These are phyloP conservation scores for Phaethornis superciliosus DNA, from an alignment of 2,113 vertebrate species.

Conservation along the genomic window DNA sequence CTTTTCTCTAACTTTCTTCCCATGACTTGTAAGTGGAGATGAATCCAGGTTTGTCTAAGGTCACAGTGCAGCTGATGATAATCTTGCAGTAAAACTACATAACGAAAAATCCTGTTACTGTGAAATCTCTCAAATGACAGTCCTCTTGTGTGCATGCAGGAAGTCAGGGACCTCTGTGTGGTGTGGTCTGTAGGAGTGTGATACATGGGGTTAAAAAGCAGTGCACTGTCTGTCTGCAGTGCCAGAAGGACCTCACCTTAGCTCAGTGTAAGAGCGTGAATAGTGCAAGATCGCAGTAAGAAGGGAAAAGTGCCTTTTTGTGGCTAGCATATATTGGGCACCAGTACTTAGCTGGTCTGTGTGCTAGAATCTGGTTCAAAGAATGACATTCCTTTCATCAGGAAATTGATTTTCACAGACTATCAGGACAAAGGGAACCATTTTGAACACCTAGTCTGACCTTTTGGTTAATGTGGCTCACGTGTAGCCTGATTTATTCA, in stretches of 20 bases:
- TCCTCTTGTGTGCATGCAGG: not conserved
- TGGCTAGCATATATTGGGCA: not conserved
- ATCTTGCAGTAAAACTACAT: not conserved
- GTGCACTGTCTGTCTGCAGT: not conserved
- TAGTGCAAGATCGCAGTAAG: not conserved
- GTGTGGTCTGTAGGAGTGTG: not conserved
- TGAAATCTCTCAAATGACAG: not conserved
- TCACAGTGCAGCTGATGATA: not conserved
- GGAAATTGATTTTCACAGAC: not conserved
- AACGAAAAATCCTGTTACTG: not conserved
- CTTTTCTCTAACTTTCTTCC: not conserved
- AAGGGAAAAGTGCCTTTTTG: not conserved
- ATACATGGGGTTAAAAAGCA: not conserved
- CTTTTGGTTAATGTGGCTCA: not conserved
- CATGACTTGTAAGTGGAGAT: not conserved
- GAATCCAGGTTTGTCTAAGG: not conserved
- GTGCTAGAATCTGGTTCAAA: not conserved
- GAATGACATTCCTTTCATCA: not conserved
- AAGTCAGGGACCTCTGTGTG: not conserved
- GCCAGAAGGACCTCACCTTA: not conserved
- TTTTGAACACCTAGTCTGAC: not conserved
- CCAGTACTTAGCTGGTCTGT: not conserved
- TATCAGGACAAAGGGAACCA: not conserved
- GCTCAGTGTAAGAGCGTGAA: not conserved
- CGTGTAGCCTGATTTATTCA: not conserved